Evolutionary conservation across 1,140 invertebrate genomes (phyloP).

Genomic region (Magallana gigas): DNA sequence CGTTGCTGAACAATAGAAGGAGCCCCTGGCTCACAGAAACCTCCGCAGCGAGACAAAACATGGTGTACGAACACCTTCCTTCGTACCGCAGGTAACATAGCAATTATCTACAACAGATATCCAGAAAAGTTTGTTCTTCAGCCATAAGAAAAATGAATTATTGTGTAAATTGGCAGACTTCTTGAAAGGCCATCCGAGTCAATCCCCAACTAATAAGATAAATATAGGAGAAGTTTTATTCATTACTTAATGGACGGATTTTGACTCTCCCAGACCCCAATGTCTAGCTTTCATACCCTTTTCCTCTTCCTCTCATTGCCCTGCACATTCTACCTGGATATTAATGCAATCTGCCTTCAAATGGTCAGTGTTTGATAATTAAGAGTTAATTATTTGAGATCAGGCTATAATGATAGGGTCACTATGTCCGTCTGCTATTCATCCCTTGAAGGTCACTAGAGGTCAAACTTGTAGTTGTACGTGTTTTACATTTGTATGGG

Average conservation of each 20-base stretch:
- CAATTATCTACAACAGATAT: constrained; percentile 25
- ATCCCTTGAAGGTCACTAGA: background rate
- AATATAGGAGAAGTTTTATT: background rate
- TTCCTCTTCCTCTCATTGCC: background rate
- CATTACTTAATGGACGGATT: background rate
- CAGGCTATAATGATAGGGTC: background rate
- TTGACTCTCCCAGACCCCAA: background rate
- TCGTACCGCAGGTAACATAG: background rate
- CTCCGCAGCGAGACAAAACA: background rate
- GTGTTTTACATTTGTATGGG: constrained; percentile 6
- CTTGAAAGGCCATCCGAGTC: background rate
- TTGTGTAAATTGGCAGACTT: constrained; percentile 3
- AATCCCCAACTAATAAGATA: background rate
- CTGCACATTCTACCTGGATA: background rate
- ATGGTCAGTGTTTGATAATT: background rate
- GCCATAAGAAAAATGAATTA: constrained; percentile 11
- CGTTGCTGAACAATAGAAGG: background rate
- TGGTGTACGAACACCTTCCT: background rate
- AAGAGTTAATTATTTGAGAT: background rate
- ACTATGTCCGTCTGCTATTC: background rate
- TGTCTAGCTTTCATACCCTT: background rate
- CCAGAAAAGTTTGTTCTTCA: background rate
- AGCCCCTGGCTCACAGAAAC: background rate
- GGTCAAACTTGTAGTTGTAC: background rate
- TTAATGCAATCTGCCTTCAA: background rate